Percentiles rank a stretch among this genome's conserved stretches.
phyloP scores from a whole-genome alignment of 2,888 invertebrate genomes.

The Acronicta aceris region DNA sequence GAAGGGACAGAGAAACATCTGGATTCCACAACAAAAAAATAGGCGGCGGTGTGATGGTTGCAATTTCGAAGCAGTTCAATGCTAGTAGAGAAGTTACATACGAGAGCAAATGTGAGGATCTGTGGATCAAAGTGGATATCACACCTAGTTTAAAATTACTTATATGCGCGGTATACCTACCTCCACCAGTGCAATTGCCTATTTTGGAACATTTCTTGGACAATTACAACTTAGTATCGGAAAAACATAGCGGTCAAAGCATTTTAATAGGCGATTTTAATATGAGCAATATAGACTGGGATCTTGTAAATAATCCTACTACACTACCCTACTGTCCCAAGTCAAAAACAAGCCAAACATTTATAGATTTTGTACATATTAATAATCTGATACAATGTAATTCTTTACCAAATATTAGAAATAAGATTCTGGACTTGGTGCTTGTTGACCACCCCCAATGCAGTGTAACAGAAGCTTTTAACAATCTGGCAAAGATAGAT shows the following conservation, averaged over 20 bases:
- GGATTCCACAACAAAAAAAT: constrained; percentile 1
- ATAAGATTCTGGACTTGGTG: neutral
- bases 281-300: no score
- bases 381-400: neutral
- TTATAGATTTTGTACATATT: neutral
- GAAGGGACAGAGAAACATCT: constrained; percentile 8
- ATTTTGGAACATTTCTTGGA: constrained; percentile 13
- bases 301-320: no score
- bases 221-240: constrained; percentile 5
- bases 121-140: constrained; percentile 10
- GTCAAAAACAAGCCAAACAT: no score
- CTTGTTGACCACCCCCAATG: neutral
- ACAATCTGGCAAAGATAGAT: neutral
- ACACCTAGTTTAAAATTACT: neutral
- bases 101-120: constrained; percentile 12
- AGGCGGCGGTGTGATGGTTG: constrained; percentile 19
- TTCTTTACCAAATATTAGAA: neutral
- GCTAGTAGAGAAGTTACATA: neutral
- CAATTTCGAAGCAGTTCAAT: constrained; percentile 3
- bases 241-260: neutral
- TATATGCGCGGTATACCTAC: constrained; percentile 12
- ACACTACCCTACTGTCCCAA: neutral
- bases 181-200: constrained; percentile 1
- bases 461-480: neutral
- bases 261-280: no score